phyloP scores from a whole-genome alignment of 2,888 invertebrate genomes.

The Digitonthophagus gazella region DNA sequence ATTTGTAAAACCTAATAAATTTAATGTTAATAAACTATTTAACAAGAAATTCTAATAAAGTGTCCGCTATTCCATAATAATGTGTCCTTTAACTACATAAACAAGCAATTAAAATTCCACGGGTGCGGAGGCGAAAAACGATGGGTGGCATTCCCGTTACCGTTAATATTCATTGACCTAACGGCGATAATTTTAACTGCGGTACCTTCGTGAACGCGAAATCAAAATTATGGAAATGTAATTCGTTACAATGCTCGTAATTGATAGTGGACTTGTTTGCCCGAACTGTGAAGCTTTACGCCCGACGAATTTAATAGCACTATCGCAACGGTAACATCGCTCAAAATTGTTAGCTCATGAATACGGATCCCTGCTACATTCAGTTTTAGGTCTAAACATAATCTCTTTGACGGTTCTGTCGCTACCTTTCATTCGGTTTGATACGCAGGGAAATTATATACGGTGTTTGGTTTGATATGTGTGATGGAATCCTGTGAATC shows the following conservation, averaged over 20 bases:
- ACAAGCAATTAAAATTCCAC: background rate
- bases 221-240: background rate
- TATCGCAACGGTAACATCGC: background rate
- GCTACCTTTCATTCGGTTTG: background rate
- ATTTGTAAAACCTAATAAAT: no score
- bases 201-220: background rate
- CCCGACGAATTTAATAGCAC: background rate
- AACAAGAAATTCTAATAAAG: conserved; percentile 5
- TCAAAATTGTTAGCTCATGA: background rate
- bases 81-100: background rate
- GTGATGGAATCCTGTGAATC: no score
- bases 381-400: background rate
- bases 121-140: background rate
- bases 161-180: background rate
- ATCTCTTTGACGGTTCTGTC: background rate
- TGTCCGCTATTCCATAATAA: background rate
- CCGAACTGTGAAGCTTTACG: background rate
- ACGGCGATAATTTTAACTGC: background rate
- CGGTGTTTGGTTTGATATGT: background rate
- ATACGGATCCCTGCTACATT: background rate
- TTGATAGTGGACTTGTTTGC: background rate
- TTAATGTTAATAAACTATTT: background rate
- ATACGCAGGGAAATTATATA: background rate
- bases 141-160: background rate
- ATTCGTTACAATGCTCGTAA: background rate